Evolutionary conservation across 2,888 invertebrate genomes (phyloP), one percentile per base, ranked within the genome.

Genomic region (Hipparchia semele): DNA sequence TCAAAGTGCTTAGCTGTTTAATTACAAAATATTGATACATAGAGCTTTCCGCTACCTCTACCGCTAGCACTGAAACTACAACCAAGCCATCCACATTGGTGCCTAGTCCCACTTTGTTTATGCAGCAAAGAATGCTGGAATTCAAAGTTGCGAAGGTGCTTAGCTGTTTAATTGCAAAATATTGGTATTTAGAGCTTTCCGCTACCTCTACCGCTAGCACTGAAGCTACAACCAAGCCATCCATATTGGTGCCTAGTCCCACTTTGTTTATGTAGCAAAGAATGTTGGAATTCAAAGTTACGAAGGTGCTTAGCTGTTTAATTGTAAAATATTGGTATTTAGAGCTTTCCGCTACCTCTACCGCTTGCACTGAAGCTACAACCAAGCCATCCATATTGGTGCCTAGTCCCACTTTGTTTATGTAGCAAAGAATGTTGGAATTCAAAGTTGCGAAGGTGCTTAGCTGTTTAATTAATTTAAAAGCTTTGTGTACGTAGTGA

Each of bases 391-490:
- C 58, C 64, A 72, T 68, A 67, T 66, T 54, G 56, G 70, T 62
- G 49, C 46, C 10, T 46, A 62, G 70, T 67, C 61, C 53, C 60
- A 58, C 68, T 72, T 72, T 72, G 68, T 72, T 72, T 72, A 65
- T 62, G 67, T 72, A 33, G 72, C 72, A 65, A 84, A 84, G 83
- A 86, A 85, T 84, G 80, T 79, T 80, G 78, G 83, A 84, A 81
- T 83, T 79, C 80, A 80, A 81, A 80, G 79, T 79, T 71, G 80
- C 80, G 81, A 86, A 84, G 83, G 80, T 82, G 81, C 81, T 84
- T 82, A 85, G 85, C 86, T 86, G 84, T 85, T 89, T 90, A 91
- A 91, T 91, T 90, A 90, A 90, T 90, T 90, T 86, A 89, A 90
- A 85, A 89, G 87, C 86, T 84, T 79, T 79, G 78, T 74, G 71